Conservation (phyloP, 2,797 vertebrate species). For the Sternotherus odoratus region DNA sequence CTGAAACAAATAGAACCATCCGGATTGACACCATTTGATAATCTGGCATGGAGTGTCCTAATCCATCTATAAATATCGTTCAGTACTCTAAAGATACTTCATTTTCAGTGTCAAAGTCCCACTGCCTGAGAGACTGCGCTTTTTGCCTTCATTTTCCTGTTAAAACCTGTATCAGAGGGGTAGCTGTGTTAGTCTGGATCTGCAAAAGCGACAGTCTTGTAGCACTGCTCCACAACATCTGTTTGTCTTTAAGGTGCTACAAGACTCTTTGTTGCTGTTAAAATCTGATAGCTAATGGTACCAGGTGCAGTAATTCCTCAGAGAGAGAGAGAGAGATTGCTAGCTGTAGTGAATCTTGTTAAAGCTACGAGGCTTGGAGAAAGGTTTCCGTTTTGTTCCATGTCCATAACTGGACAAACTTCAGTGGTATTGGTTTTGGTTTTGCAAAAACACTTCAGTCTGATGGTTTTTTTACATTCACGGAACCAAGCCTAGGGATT, state of each 20-base stretch:
- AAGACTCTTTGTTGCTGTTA: neutral
- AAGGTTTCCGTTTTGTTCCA: neutral
- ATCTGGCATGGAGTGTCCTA: neutral
- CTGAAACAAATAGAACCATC: neutral
- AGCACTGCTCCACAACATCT: too few species aligned
- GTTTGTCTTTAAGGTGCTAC: too few species aligned
- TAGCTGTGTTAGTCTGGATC: too few species aligned
- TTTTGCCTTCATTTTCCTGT: neutral
- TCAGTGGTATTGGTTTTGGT: neutral
- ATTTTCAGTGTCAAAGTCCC: neutral
- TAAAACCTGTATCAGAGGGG: neutral
- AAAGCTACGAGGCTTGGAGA: neutral
- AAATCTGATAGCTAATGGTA: neutral
- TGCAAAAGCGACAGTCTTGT: too few species aligned
- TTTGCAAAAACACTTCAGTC: neutral
- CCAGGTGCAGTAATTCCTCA: neutral
- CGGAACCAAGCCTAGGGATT: rapidly evolving
- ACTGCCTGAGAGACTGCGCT: neutral
- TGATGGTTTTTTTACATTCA: neutral
- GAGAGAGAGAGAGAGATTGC: neutral
- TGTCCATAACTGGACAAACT: neutral
- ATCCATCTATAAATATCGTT: neutral
- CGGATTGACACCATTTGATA: neutral
- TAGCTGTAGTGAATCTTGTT: neutral
- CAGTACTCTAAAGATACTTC: neutral